Evolutionary conservation across 2,113 vertebrate species (phyloP).

Genomic region (Dicrurus megarhynchus): DNA sequence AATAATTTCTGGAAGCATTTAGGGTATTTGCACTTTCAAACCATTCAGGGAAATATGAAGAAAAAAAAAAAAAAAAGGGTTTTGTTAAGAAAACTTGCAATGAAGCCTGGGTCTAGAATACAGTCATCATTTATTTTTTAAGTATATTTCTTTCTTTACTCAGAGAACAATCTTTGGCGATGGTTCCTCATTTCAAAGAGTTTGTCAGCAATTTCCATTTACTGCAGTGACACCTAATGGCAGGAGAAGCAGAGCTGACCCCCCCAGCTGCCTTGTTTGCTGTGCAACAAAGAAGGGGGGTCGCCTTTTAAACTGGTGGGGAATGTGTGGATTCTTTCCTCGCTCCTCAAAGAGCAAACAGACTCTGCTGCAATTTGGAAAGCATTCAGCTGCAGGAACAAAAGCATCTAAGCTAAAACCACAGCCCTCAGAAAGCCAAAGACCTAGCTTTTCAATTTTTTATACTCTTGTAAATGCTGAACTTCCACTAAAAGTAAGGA

Average conservation of each 20-base stretch:
- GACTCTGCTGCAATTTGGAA: conserved; percentile 25
- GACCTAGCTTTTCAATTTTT: background rate
- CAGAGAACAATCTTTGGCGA: background rate
- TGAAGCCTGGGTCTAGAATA: background rate
- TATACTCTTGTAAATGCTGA: background rate
- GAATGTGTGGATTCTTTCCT: conserved; percentile 50
- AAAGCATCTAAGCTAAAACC: conserved; percentile 29
- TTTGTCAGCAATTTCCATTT: conserved; percentile 63
- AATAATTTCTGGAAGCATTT: background rate
- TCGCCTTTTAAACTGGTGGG: conserved; percentile 6
- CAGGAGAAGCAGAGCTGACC: conserved; percentile 53
- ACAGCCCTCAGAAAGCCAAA: background rate
- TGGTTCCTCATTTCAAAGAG: conserved; percentile 6
- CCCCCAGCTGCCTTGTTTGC: conserved; percentile 44
- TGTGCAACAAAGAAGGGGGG: conserved; percentile 29
- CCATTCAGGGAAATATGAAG: background rate
- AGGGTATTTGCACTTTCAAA: background rate
- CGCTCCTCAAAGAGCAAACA: conserved; percentile 51
- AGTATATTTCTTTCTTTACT: background rate
- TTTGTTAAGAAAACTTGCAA: background rate
- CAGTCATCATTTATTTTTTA: background rate
- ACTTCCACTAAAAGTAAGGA: background rate
- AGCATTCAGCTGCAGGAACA: conserved; percentile 52
- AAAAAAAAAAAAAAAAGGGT: background rate
- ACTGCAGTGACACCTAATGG: conserved; percentile 70